phyloP scores from a whole-genome alignment of 2,797 vertebrate genomes.

The Alcedo quadribrachys region DNA sequence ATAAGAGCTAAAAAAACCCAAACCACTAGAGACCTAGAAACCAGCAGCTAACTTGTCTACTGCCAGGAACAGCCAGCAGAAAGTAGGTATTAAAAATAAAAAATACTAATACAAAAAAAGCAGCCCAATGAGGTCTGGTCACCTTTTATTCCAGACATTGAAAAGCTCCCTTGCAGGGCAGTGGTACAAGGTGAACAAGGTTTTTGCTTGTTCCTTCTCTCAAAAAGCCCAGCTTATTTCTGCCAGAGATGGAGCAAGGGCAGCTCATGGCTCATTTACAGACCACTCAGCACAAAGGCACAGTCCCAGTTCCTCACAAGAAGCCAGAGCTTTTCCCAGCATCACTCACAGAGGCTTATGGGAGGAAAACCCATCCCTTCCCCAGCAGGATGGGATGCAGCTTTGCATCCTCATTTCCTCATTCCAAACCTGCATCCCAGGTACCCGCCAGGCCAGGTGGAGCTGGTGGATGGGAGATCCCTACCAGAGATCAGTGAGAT shows the following conservation, averaged over 20 bases:
- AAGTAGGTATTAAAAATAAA: neutral
- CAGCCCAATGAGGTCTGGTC: neutral
- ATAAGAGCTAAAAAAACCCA: neutral
- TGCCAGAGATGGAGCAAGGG: neutral
- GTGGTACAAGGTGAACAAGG: neutral
- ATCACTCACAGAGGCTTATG: fast-evolving
- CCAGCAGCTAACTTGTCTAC: neutral
- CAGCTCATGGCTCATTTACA: fast-evolving
- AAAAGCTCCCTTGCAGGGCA: neutral
- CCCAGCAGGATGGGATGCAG: fast-evolving
- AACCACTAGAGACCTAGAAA: neutral
- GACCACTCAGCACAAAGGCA: neutral
- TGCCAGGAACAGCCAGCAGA: neutral
- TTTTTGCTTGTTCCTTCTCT: neutral
- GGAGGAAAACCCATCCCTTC: neutral
- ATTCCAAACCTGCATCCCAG: fast-evolving
- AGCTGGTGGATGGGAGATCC: fast-evolving
- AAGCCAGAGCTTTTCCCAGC: neutral
- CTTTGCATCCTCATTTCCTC: neutral
- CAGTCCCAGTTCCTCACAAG: neutral
- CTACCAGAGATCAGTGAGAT: neutral
- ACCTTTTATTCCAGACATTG: neutral
- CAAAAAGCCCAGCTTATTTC: neutral
- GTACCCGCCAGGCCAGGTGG: fast-evolving
- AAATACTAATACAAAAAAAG: neutral